These are phyloP conservation scores for Gymnarchus niloticus DNA, from an alignment of 2,113 vertebrate species.

Conservation along the genomic window DNA sequence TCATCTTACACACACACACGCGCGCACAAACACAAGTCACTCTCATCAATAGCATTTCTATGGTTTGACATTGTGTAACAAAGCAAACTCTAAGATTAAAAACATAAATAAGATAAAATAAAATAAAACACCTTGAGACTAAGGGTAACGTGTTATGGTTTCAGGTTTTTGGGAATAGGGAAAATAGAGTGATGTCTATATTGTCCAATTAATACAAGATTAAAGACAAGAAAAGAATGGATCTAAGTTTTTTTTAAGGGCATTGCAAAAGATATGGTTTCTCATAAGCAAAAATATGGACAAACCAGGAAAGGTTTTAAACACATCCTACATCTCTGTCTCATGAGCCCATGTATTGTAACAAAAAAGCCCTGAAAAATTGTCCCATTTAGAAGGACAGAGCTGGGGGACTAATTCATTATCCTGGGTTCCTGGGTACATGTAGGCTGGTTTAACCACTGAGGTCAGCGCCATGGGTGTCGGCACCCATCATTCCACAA, in stretches of 20 bases:
- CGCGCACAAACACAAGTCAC: background rate
- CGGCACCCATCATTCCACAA: conserved; percentile 7
- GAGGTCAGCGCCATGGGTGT: background rate
- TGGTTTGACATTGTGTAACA: background rate
- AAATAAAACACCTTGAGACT: background rate
- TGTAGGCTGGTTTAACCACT: conserved; percentile 51
- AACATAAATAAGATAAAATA: background rate
- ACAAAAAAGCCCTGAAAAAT: conserved; percentile 44
- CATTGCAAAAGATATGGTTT: background rate
- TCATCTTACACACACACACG: background rate
- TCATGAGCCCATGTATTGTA: conserved; percentile 37
- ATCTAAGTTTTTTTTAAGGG: background rate
- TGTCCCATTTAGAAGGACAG: no score
- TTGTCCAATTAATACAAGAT: background rate
- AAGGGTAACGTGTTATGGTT: background rate
- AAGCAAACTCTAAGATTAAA: background rate
- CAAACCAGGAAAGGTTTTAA: conserved; percentile 13
- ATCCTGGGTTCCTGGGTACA: conserved; percentile 48
- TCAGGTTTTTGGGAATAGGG: background rate
- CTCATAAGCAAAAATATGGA: background rate
- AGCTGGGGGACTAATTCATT: conserved; percentile 57
- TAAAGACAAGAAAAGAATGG: background rate
- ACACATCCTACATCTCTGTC: conserved; percentile 35
- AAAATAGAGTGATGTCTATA: background rate
- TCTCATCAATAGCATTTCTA: background rate